Evolutionary conservation across 2,797 vertebrate species (phyloP).

Genomic region (Muscicapa striata): DNA sequence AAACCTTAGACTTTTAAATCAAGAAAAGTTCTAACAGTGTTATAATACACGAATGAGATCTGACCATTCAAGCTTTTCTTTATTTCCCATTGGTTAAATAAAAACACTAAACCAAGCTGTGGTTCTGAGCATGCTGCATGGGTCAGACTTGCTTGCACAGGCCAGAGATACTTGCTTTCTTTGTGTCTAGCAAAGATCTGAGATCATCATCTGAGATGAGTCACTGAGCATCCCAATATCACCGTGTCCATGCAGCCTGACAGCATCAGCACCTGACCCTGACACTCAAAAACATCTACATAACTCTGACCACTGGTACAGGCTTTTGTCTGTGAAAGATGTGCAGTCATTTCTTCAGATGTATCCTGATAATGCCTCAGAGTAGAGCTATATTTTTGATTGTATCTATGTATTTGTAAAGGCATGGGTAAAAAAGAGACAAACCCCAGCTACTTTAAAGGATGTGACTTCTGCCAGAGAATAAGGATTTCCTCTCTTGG

Average conservation of each 20-base stretch:
- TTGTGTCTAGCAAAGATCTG: background rate
- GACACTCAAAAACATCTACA: background rate
- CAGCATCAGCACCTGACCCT: rapidly evolving
- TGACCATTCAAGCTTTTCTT: background rate
- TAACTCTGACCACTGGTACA: background rate
- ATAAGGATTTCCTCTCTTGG: background rate
- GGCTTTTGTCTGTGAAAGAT: background rate
- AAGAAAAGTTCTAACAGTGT: background rate
- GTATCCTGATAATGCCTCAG: background rate
- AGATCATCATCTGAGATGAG: background rate
- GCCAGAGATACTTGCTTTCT: background rate
- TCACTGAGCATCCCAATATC: background rate
- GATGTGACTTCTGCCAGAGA: background rate
- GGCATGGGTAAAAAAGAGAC: background rate
- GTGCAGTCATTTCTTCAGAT: background rate
- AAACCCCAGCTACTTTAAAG: background rate
- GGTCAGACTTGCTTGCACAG: background rate
- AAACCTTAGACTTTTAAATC: background rate
- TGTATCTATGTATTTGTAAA: background rate
- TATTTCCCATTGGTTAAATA: background rate
- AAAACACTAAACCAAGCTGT: background rate
- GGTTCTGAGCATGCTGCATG: background rate
- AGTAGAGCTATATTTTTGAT: background rate
- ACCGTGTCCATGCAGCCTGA: background rate
- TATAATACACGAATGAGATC: background rate